Percentiles rank a stretch among this genome's conserved stretches.
These are phyloP conservation scores for Planiliza haematocheilus DNA, from an alignment of 2,113 vertebrate genomes.

Conservation along the genomic window DNA sequence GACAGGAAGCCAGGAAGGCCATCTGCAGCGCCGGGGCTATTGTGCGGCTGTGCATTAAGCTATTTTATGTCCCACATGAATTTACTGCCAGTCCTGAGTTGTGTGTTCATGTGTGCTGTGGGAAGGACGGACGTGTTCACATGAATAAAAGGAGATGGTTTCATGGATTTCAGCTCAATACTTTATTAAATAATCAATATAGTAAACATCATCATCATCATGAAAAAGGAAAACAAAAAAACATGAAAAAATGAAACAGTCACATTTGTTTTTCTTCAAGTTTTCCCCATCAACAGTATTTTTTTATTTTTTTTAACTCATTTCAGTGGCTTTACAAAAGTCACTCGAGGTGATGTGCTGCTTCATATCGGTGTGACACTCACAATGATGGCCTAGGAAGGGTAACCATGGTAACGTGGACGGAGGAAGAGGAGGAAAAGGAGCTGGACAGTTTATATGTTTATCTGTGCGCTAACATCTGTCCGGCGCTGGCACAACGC, in stretches of 20 bases:
- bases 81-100: slow-evolving; percentile 55
- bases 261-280: slow-evolving; percentile 76
- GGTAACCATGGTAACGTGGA: slow-evolving; percentile 49
- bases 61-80: slow-evolving; percentile 54
- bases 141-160: too few species aligned
- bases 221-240: slow-evolving; percentile 58
- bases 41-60: slow-evolving; percentile 55
- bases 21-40: slow-evolving; percentile 48
- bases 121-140: too few species aligned
- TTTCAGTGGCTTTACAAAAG: slow-evolving; percentile 64
- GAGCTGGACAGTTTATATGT: slow-evolving; percentile 18
- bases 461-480: slow-evolving; percentile 16
- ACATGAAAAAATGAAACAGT: slow-evolving; percentile 54
- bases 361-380: slow-evolving; percentile 35
- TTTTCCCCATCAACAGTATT: slow-evolving; percentile 58
- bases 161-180: slow-evolving; percentile 63
- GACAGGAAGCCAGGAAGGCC: slow-evolving; percentile 51
- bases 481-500: slow-evolving; percentile 20
- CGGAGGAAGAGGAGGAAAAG: background rate
- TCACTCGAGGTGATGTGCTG: slow-evolving; percentile 47
- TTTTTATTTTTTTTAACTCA: slow-evolving; percentile 9
- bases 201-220: slow-evolving; percentile 61
- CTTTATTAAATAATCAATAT: slow-evolving; percentile 83
- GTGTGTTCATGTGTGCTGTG: slow-evolving; percentile 7
- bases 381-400: slow-evolving; percentile 5